phyloP scores from a whole-genome alignment of 2,113 vertebrate genomes.

The Chaetura pelagica region DNA sequence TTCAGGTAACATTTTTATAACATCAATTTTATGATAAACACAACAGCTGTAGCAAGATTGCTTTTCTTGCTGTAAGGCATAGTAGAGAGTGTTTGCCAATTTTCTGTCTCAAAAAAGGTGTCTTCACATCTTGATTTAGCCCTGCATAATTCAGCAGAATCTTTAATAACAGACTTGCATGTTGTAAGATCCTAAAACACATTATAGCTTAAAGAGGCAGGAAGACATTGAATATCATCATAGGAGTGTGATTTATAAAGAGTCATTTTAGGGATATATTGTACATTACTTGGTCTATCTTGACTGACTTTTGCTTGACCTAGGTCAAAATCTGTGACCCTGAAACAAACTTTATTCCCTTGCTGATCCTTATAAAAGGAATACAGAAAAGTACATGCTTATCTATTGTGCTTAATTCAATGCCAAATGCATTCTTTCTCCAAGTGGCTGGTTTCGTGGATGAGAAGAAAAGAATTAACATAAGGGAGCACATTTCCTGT shows the following conservation, averaged over 20 bases:
- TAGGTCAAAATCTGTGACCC: background rate
- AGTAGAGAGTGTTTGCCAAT: conserved; percentile 74
- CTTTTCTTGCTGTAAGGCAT: conserved; percentile 75
- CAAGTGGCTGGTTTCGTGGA: background rate
- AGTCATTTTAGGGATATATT: background rate
- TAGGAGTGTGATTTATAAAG: conserved; percentile 15
- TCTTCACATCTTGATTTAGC: conserved; percentile 81
- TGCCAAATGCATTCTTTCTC: background rate
- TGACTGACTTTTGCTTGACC: background rate
- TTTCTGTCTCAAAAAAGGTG: conserved; percentile 81
- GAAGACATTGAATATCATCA: conserved; percentile 34
- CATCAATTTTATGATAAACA: conserved; percentile 63
- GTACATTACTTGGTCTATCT: background rate
- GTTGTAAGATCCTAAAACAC: conserved; percentile 50
- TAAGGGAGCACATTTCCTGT: background rate
- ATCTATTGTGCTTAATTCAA: background rate
- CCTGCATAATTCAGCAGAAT: conserved; percentile 85
- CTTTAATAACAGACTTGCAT: conserved; percentile 73
- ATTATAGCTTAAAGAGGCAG: conserved; percentile 64
- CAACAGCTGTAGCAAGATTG: conserved; percentile 73
- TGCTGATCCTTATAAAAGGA: background rate
- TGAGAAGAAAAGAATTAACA: background rate
- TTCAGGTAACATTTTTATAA: conserved; percentile 61
- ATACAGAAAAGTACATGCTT: background rate
- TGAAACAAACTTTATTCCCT: background rate